Evolutionary conservation across 2,797 vertebrate species (phyloP).

Genomic region (Epinephelus malabaricus): DNA sequence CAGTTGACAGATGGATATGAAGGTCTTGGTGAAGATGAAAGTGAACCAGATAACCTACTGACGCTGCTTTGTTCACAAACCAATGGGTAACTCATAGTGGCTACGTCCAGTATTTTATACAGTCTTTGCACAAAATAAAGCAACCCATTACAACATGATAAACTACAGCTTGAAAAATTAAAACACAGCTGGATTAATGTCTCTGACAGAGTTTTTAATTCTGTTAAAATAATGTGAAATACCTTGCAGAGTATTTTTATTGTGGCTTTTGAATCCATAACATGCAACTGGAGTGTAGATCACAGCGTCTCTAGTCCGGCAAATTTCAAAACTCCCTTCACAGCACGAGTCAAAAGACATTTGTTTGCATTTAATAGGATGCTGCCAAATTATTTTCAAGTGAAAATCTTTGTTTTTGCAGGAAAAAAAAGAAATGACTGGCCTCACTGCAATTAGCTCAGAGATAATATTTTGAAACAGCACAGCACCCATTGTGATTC

Average conservation of each 20-base stretch:
- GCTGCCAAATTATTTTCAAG: slow-evolving; percentile 1
- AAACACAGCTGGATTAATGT: not conserved
- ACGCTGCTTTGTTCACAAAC: too few relatives aligned
- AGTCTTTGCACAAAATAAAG: not conserved
- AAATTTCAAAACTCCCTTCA: not conserved
- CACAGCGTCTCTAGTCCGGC: not conserved
- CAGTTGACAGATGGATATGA: not conserved
- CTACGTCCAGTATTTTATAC: too few relatives aligned
- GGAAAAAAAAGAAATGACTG: not conserved
- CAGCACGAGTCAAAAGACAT: not conserved
- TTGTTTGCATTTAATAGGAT: not conserved
- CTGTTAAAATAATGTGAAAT: not conserved
- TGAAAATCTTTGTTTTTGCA: slow-evolving; percentile 23
- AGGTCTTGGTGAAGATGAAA: not conserved
- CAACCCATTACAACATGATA: not conserved
- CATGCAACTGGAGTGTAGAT: too few relatives aligned
- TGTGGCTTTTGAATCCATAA: not conserved
- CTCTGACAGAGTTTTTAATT: not conserved
- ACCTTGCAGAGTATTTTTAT: not conserved
- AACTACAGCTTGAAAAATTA: not conserved
- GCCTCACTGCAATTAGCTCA: slow-evolving; percentile 38
- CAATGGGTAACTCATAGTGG: too few relatives aligned
- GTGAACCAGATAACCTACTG: not conserved
- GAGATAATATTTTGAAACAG: slow-evolving; percentile 46
- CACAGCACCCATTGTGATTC: slow-evolving; percentile 33